phyloP scores from a whole-genome alignment of 2,888 invertebrate species.

The Trissolcus japonicus region DNA sequence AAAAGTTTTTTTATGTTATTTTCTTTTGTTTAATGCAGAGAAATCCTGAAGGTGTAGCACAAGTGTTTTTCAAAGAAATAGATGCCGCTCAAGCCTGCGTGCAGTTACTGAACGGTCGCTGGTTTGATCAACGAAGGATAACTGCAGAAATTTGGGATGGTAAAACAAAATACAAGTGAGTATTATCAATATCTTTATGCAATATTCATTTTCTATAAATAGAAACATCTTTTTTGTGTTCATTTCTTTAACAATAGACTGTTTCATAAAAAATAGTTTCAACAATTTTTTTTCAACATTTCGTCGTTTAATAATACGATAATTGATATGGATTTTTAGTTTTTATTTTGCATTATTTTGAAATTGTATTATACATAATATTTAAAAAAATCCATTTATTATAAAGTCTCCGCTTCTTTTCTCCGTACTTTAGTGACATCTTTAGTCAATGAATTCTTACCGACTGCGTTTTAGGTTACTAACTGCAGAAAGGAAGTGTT shows the following conservation, averaged over 20 bases:
- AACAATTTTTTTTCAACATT: too few species aligned
- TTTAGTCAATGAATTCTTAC: neutral
- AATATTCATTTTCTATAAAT: too few species aligned
- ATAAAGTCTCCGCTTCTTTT: neutral
- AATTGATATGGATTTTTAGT: neutral
- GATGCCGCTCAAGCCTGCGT: constrained; percentile 95
- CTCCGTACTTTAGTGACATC: constrained; percentile 1
- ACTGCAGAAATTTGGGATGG: constrained; percentile 96
- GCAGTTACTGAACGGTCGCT: constrained; percentile 89
- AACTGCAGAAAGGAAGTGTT: too few species aligned
- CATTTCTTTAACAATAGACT: too few species aligned
- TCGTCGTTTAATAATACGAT: too few species aligned
- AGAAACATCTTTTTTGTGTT: too few species aligned
- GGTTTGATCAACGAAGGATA: constrained; percentile 91
- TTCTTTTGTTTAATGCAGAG: constrained; percentile 78
- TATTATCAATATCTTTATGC: neutral
- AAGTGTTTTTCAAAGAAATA: constrained; percentile 91
- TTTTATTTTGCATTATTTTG: neutral
- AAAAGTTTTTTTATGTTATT: neutral
- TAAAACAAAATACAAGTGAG: constrained; percentile 89
- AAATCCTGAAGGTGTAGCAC: constrained; percentile 95
- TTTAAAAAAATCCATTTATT: too few species aligned
- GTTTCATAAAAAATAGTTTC: too few species aligned
- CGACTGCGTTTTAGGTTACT: neutral
- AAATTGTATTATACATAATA: too few species aligned